Percentiles rank a stretch among this genome's conserved stretches.
Evolutionary conservation across 2,888 invertebrate species (phyloP).

Genomic region (Caenorhabditis drosophilae): DNA sequence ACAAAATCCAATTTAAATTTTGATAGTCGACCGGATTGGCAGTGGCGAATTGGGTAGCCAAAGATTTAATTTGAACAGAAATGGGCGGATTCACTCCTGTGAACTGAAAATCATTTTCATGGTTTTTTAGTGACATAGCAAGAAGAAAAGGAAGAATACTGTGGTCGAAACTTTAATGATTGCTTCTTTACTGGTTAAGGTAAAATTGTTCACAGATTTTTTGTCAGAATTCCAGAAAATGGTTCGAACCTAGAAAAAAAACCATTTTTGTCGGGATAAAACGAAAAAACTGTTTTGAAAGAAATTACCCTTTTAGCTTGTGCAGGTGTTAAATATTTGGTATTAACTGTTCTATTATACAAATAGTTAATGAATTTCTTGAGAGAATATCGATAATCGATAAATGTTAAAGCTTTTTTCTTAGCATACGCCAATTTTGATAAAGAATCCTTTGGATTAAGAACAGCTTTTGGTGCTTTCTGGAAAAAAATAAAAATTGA

Average conservation of each 20-base stretch:
- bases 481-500: too few relatives aligned
- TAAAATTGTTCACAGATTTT: background rate
- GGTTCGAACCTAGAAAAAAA: background rate
- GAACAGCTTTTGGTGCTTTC: too few relatives aligned
- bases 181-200: background rate
- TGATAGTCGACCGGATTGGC: slow-evolving; percentile 22
- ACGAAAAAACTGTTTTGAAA: too few relatives aligned
- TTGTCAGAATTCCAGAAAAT: slow-evolving; percentile 1
- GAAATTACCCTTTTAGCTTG: too few relatives aligned
- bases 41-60: slow-evolving; percentile 15
- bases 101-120: too few relatives aligned
- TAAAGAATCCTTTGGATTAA: too few relatives aligned
- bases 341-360: background rate
- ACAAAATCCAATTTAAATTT: slow-evolving; percentile 21
- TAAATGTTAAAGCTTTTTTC: background rate
- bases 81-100: too few relatives aligned
- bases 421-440: background rate
- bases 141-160: too few relatives aligned
- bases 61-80: too few relatives aligned
- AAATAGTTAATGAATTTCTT: slow-evolving; percentile 1
- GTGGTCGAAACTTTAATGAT: background rate
- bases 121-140: too few relatives aligned
- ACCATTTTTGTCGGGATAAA: too few relatives aligned
- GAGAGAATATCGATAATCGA: slow-evolving; percentile 2
- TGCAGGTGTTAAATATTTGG: slow-evolving; percentile 2